These are phyloP conservation scores for Emydocephalus ijimae DNA, from an alignment of 2,113 vertebrate genomes.

Conservation along the genomic window DNA sequence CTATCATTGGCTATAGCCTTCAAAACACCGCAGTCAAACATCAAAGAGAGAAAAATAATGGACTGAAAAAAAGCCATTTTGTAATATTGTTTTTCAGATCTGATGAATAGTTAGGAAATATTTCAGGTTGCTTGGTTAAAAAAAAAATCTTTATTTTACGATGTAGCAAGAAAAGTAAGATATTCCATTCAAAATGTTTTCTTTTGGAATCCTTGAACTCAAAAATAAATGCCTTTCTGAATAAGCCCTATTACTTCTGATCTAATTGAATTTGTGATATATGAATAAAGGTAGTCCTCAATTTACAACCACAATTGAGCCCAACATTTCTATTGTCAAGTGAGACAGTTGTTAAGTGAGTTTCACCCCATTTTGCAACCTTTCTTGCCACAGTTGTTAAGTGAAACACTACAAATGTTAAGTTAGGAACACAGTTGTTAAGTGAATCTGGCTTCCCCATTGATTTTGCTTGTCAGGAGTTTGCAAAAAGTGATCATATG, in stretches of 20 bases:
- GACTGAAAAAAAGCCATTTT: conserved; percentile 38
- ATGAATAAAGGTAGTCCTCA: no score
- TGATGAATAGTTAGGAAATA: conserved; percentile 20
- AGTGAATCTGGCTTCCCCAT: no score
- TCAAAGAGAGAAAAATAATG: conserved; percentile 34
- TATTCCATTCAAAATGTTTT: background rate
- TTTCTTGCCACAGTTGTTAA: no score
- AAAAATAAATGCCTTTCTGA: background rate
- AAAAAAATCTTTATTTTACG: background rate
- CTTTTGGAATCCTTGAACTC: background rate
- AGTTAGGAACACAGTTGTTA: no score
- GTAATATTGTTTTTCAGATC: conserved; percentile 29
- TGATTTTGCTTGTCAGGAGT: no score
- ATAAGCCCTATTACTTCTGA: background rate
- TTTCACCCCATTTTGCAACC: no score
- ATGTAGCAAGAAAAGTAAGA: background rate
- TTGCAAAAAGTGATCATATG: no score
- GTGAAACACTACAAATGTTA: no score
- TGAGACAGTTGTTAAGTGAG: no score
- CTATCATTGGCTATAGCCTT: conserved; percentile 37
- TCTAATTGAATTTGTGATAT: background rate
- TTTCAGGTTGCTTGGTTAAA: background rate
- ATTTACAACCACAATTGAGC: no score
- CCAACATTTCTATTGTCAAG: no score
- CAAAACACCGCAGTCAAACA: conserved; percentile 35